Conservation (phyloP, 2,888 invertebrate genomes). For the Ormyrus rosae region DNA sequence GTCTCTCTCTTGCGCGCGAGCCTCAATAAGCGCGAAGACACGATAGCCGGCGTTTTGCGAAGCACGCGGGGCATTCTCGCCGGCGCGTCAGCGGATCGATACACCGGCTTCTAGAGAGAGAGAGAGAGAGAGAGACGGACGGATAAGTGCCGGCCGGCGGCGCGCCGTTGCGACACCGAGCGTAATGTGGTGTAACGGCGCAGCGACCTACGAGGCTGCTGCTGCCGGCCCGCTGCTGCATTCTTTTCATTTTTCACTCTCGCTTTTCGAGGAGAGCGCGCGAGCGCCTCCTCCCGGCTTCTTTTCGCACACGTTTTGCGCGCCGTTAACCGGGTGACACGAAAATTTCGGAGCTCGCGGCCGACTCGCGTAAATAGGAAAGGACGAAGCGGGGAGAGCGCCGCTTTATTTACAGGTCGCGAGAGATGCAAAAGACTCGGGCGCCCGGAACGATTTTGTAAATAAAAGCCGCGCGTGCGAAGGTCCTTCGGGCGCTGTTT, state of each 20-base stretch:
- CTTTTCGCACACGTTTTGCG: background rate
- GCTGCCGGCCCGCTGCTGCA: no score
- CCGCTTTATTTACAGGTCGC: conserved; percentile 49
- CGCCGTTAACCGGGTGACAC: background rate
- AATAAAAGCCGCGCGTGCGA: conserved; percentile 26
- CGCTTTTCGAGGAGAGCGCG: conserved; percentile 6
- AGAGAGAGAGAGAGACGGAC: background rate
- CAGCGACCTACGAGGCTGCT: conserved; percentile 16
- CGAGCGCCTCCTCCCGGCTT: conserved; percentile 23
- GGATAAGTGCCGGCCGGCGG: conserved; percentile 9
- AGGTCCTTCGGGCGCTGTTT: no score
- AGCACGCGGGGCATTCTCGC: no score
- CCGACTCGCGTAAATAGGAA: background rate
- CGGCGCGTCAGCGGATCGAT: background rate
- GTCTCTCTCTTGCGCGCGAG: no score
- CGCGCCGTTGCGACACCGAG: conserved; percentile 49
- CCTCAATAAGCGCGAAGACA: conserved; percentile 30
- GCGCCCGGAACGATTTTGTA: background rate
- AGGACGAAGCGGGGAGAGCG: background rate
- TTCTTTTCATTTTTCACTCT: no score
- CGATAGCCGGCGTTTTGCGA: no score
- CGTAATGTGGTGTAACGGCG: conserved; percentile 54
- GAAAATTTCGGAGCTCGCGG: background rate
- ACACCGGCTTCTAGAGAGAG: background rate
- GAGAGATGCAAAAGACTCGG: conserved; percentile 35